Evolutionary conservation across 2,888 invertebrate genomes (phyloP).

Genomic region (Magallana nippona): DNA sequence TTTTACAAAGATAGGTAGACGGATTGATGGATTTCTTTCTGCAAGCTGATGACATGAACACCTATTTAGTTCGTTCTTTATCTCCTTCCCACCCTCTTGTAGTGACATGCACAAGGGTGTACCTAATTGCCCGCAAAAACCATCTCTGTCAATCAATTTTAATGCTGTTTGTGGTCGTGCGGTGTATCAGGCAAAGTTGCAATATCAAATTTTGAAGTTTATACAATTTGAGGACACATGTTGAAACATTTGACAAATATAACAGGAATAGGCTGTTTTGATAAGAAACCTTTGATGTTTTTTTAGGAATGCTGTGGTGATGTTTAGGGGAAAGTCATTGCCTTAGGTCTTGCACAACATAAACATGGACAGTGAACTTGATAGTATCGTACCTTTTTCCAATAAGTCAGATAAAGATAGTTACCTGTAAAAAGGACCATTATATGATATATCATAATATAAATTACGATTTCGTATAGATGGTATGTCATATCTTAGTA

Average conservation of each 20-base stretch:
- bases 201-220: constrained; percentile 10
- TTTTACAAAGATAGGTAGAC: neutral
- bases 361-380: too few species aligned
- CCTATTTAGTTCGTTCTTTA: neutral
- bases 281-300: neutral
- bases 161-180: neutral
- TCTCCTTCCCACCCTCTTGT: neutral
- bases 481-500: too few species aligned
- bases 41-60: neutral
- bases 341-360: too few species aligned
- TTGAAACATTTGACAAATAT: constrained; percentile 4
- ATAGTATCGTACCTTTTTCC: too few species aligned
- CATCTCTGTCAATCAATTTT: neutral
- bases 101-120: constrained; percentile 4
- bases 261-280: neutral
- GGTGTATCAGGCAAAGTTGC: neutral
- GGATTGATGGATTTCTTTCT: constrained; percentile 26
- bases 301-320: neutral
- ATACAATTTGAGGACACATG: neutral
- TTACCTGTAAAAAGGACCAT: too few species aligned
- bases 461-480: too few species aligned
- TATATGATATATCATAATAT: too few species aligned
- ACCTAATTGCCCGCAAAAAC: neutral
- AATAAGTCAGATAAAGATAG: too few species aligned
- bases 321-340: neutral